Evolutionary conservation across 2,797 vertebrate species (phyloP), one percentile per base, ranked within the genome.

Genomic region (Chloroceryle amazona): DNA sequence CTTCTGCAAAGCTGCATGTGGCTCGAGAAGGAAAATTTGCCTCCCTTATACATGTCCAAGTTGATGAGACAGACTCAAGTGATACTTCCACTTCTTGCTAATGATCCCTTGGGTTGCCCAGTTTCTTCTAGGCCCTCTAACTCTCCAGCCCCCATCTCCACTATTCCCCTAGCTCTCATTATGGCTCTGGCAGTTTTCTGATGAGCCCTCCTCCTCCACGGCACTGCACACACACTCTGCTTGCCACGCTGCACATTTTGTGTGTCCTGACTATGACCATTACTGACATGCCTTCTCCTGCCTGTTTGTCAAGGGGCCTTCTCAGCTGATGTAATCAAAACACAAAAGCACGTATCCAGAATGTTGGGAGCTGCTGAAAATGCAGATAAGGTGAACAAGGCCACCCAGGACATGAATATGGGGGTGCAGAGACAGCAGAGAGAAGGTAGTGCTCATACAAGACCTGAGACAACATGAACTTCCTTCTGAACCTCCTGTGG

Each of bases 231-330:
- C 1, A 2, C 52, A 26, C 72, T 54, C 47, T 0, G 1, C 78
- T 75, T 0, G 1, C 71, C 0, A 25, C 71, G 63, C 19, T 29
- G 61, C 83, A 37, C 70, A 79, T 91, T 95, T n/a, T 63, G 55
- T 23, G 46, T 67, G 41, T 76, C 86, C 81, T 95, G 93, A 96
- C 0, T 6, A 37, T 80, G 78, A 97, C 92, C 66, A 16, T 1
- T 94, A 39, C 81, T 92, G 96, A 94, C 88, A 22, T 65, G 86
- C 78, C 51, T 81, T 57, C 90, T 96, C 81, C 41, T 7, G 15
- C 86, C 84, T 94, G 86, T 80, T 94, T 89, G 44, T 93, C 83
- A 52, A 82, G 83, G 87, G 85, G 49, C 39, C 71, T 57, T 86
- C 91, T 81, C 68, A 81, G 86, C 39, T 92, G 86, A 95, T 44